Evolutionary conservation across 1,140 invertebrate species (phyloP).

Genomic region (Microplitis demolitor): DNA sequence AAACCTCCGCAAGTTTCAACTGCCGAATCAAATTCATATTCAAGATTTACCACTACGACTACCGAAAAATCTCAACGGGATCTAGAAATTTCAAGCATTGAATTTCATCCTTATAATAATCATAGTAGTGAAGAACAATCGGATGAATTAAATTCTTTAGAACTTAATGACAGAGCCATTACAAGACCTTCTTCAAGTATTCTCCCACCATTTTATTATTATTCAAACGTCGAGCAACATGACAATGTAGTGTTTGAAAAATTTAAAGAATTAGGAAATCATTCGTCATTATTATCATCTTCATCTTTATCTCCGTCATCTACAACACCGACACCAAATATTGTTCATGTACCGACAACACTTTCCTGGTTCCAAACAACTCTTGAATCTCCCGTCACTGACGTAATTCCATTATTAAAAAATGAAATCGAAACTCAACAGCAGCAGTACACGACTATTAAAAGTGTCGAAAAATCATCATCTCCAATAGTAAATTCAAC

Average conservation of each 20-base stretch:
- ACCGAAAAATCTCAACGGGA: background rate
- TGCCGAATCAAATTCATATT: too few species aligned
- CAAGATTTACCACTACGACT: too few species aligned
- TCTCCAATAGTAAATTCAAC: background rate
- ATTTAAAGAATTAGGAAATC: background rate
- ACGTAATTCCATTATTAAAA: too few species aligned
- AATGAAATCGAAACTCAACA: too few species aligned
- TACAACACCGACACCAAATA: background rate
- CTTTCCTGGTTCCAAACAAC: too few species aligned
- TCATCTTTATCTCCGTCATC: background rate
- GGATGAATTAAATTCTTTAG: background rate
- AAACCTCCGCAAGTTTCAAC: too few species aligned
- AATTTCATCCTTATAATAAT: slow-evolving; percentile 4
- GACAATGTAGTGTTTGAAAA: background rate
- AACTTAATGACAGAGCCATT: background rate
- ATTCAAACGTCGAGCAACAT: slow-evolving; percentile 13
- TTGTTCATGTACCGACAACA: background rate
- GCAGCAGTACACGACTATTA: too few species aligned
- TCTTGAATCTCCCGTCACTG: too few species aligned
- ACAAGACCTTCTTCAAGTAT: slow-evolving; percentile 4
- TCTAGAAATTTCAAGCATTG: background rate
- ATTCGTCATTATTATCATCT: background rate
- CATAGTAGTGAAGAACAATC: background rate
- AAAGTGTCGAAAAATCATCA: too few species aligned
- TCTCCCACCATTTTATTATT: slow-evolving; percentile 21